Base-by-base conservation (phyloP, 2,113 vertebrate species). In the Platycercus adscitus region DNA sequence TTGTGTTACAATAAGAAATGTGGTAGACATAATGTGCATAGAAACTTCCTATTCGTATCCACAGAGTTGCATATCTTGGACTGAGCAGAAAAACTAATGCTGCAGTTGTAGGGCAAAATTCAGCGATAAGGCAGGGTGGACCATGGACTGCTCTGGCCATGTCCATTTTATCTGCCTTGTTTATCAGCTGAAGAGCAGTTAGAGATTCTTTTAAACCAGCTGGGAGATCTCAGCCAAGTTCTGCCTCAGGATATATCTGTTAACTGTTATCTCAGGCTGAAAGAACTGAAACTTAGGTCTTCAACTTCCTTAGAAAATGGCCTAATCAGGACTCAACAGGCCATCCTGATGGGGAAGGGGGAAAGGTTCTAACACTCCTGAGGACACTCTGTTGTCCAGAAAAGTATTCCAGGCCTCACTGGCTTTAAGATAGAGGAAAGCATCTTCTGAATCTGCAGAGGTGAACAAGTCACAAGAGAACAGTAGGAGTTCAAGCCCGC, bases 11-110 rank as follows among this genome's bases (percentile, higher is more conserved):
- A 17, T 89, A 91, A 47, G 72, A 69, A 91, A 91, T 53, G 44
- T 64, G 8, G 3, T 46, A 52, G 55, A 84, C 2, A 0, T 87
- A 85, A 85, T 26, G 5, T 69, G 63, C 35, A 77, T 93, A 88
- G 85, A 85, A 94, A 96, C 87, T 95, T 91, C 91, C 91, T 86
- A 65, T 95, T 91, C 19, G 0, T 58, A 68, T 17, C 61, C 55
- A 55, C 20, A n/a, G 72, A 70, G 43, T 6, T 60, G 50, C 64
- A 43, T 88, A 19, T 81, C 53, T 93, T 75, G 50, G 84, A 26
- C 35, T 16, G 24, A 71, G 50, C 8, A 81, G 64, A 60, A 73
- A 87, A 95, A 81, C 17, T 58, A 77, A 46, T 39, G 6, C 31
- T 83, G 68, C 13, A 1, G 89, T 75, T 60, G 20, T 37, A 83